These are phyloP conservation scores for Aldrovandia affinis DNA, from an alignment of 2,797 vertebrate species.

Conservation along the genomic window DNA sequence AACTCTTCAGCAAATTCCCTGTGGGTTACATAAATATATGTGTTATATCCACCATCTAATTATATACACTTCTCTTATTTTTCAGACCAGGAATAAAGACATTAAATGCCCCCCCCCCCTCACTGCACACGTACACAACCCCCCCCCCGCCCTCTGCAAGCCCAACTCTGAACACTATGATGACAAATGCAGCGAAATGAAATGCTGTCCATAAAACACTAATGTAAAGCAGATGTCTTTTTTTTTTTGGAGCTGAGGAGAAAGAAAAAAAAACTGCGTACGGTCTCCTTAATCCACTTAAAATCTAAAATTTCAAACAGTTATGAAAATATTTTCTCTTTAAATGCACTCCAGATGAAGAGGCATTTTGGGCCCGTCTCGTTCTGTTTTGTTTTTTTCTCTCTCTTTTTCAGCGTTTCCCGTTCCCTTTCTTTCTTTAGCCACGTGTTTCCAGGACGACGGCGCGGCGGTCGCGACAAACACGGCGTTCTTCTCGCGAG, in stretches of 20 bases:
- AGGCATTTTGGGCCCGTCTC: slow-evolving; percentile 55
- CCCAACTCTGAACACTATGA: slow-evolving; percentile 44
- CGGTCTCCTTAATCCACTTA: slow-evolving; percentile 65
- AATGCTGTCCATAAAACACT: slow-evolving; percentile 56
- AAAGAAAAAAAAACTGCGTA: slow-evolving; percentile 51
- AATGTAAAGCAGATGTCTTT: slow-evolving; percentile 69
- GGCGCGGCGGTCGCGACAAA: slow-evolving; percentile 49
- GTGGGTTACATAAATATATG: slow-evolving; percentile 58
- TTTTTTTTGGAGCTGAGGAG: slow-evolving; percentile 45
- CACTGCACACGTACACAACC: slow-evolving; percentile 33
- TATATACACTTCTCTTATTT: slow-evolving; percentile 52
- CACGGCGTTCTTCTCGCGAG: background rate
- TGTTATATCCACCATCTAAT: slow-evolving; percentile 54
- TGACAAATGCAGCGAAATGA: slow-evolving; percentile 61
- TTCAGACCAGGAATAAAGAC: slow-evolving; percentile 43
- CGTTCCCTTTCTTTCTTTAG: background rate
- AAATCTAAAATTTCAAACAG: slow-evolving; percentile 72
- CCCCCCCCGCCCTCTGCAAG: slow-evolving; percentile 24
- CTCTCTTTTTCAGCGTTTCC: slow-evolving; percentile 38
- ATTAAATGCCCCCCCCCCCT: slow-evolving; percentile 35
- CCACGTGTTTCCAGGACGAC: slow-evolving; percentile 53
- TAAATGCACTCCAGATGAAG: slow-evolving; percentile 69
- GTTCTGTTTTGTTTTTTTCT: slow-evolving; percentile 51
- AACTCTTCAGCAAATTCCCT: slow-evolving; percentile 56
- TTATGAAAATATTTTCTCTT: slow-evolving; percentile 74